Percentiles rank a stretch among this genome's conserved stretches.
These are phyloP conservation scores for Sphaerophoria rueppellii DNA, from an alignment of 2,888 invertebrate genomes.

Conservation along the genomic window DNA sequence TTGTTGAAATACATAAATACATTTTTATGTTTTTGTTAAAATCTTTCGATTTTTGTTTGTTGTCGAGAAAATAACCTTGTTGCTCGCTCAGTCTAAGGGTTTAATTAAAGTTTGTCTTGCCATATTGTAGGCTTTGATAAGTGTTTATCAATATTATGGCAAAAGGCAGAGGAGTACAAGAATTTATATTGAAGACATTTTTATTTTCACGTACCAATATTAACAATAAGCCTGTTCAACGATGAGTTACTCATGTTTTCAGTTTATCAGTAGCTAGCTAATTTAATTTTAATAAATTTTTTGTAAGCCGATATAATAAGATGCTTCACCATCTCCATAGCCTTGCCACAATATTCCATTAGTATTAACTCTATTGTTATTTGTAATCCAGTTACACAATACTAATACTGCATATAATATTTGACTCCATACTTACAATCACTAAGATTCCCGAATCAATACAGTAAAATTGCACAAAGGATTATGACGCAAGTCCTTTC, in stretches of 20 bases:
- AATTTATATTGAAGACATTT: too few species aligned
- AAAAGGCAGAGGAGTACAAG: background rate
- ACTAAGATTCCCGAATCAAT: constrained; percentile 46
- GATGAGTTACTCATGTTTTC: too few species aligned
- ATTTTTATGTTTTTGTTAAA: background rate
- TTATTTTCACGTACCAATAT: too few species aligned
- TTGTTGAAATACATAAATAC: constrained; percentile 54
- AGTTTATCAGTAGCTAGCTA: too few species aligned
- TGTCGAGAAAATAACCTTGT: constrained; percentile 26
- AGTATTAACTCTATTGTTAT: background rate
- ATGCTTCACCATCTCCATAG: too few species aligned
- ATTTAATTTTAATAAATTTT: too few species aligned
- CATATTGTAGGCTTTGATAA: background rate
- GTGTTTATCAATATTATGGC: background rate
- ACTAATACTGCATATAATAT: background rate
- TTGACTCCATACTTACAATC: constrained; percentile 17
- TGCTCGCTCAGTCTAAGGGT: constrained; percentile 15
- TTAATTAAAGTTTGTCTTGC: constrained; percentile 56
- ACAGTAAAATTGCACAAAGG: constrained; percentile 50
- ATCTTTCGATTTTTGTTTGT: constrained; percentile 44
- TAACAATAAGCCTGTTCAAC: too few species aligned
- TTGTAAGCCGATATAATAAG: too few species aligned
- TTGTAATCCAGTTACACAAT: constrained; percentile 16
- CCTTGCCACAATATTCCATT: background rate
- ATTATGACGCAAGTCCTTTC: constrained; percentile 34